A percentile compares a stretch with the other conserved stretches of the same genome.
Conservation (phyloP, 2,888 invertebrate genomes). For the Lasioglossum malachurum region DNA sequence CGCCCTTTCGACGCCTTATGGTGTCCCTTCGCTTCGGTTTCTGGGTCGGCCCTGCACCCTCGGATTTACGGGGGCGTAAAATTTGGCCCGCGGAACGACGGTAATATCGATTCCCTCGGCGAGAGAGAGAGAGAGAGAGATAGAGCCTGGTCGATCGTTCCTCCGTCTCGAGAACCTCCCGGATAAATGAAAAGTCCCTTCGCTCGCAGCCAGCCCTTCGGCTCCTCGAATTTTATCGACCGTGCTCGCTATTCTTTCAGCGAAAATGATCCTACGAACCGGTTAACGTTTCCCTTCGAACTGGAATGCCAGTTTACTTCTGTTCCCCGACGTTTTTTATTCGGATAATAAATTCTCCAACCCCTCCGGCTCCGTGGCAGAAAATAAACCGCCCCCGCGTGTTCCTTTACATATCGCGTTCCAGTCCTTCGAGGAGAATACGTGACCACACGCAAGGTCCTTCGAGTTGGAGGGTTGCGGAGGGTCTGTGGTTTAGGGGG, state of each 20-base stretch:
- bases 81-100: constrained; percentile 23
- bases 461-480: constrained; percentile 47
- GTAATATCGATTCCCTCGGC: constrained; percentile 33
- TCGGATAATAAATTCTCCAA: constrained; percentile 8
- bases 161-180: constrained; percentile 13
- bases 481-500: constrained; percentile 71
- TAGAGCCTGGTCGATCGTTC: constrained; percentile 35
- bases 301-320: neutral
- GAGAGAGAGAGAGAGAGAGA: neutral
- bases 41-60: constrained; percentile 28
- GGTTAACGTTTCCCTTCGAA: neutral
- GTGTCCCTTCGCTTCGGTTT: constrained; percentile 55
- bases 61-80: constrained; percentile 55
- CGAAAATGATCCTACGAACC: neutral
- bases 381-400: constrained; percentile 29
- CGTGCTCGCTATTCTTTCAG: neutral
- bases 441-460: constrained; percentile 72
- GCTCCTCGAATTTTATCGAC: neutral
- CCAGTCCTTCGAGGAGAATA: constrained; percentile 55
- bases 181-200: constrained; percentile 1
- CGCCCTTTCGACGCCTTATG: constrained; percentile 66
- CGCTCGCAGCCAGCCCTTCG: neutral
- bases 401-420: constrained; percentile 25
- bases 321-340: neutral
- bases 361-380: neutral